phyloP scores from a whole-genome alignment of 2,888 invertebrate genomes.

The Steromphala cineraria region DNA sequence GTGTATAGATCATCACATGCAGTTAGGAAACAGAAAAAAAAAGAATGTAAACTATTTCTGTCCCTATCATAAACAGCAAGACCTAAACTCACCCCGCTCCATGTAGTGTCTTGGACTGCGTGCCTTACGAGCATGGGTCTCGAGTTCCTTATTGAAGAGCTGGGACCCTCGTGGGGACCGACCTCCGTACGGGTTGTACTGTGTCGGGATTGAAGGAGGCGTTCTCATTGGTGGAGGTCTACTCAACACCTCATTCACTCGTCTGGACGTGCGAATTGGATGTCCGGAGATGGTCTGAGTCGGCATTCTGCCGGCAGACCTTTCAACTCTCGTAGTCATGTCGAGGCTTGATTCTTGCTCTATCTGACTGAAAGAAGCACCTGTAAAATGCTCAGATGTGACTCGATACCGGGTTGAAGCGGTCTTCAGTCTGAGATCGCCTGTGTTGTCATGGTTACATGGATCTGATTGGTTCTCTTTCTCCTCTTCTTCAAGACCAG shows the following conservation, averaged over 20 bases:
- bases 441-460: not conserved
- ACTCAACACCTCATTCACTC: slow-evolving; percentile 53
- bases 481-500: not conserved
- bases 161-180: slow-evolving; percentile 46
- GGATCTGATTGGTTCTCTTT: not conserved
- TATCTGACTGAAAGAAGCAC: not conserved
- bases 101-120: slow-evolving; percentile 65
- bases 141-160: slow-evolving; percentile 60
- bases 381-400: not conserved
- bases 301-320: slow-evolving; percentile 65
- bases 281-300: slow-evolving; percentile 49
- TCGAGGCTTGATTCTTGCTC: not conserved
- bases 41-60: no score
- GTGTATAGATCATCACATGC: no score
- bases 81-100: slow-evolving; percentile 57
- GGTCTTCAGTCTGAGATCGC: not conserved
- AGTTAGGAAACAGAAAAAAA: no score
- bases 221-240: slow-evolving; percentile 60
- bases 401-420: not conserved
- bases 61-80: not conserved
- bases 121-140: slow-evolving; percentile 65
- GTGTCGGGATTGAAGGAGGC: slow-evolving; percentile 69
- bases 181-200: slow-evolving; percentile 42
- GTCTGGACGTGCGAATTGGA: slow-evolving; percentile 55
- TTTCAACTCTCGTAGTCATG: slow-evolving; percentile 49